These are phyloP conservation scores for Pedionomus torquatus DNA, from an alignment of 2,113 vertebrate species.

Conservation along the genomic window DNA sequence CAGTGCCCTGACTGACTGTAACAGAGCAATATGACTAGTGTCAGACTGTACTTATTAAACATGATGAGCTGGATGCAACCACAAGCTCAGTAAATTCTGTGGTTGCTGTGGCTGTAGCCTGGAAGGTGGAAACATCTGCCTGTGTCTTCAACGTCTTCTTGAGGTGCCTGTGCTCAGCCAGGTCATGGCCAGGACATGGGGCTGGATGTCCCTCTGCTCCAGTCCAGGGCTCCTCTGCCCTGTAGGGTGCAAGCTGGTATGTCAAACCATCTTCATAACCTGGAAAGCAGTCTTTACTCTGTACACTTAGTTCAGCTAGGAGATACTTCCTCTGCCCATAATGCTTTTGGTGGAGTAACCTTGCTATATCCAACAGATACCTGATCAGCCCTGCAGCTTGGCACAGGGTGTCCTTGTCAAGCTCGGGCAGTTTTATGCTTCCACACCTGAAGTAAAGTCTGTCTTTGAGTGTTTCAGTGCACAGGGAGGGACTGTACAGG, in stretches of 20 bases:
- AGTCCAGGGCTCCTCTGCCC: neutral
- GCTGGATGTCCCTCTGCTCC: neutral
- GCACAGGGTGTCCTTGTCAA: neutral
- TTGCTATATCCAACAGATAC: neutral
- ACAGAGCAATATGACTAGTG: neutral
- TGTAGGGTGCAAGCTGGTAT: neutral
- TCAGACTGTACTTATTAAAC: neutral
- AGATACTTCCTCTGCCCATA: neutral
- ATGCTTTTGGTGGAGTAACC: neutral
- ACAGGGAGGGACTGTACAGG: neutral
- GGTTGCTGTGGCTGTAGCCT: neutral
- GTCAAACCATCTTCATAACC: neutral
- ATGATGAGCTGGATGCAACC: neutral
- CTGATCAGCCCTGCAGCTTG: neutral
- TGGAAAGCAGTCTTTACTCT: neutral
- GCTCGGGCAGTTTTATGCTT: neutral
- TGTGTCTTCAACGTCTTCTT: accelerated
- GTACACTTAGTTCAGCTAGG: neutral
- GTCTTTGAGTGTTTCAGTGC: neutral
- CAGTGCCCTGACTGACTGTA: neutral
- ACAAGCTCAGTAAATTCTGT: accelerated
- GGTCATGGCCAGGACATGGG: neutral
- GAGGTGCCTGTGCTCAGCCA: accelerated
- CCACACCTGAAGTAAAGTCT: neutral
- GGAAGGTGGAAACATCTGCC: neutral